phyloP scores from a whole-genome alignment of 2,888 invertebrate species.

The Pristionchus japonicus region DNA sequence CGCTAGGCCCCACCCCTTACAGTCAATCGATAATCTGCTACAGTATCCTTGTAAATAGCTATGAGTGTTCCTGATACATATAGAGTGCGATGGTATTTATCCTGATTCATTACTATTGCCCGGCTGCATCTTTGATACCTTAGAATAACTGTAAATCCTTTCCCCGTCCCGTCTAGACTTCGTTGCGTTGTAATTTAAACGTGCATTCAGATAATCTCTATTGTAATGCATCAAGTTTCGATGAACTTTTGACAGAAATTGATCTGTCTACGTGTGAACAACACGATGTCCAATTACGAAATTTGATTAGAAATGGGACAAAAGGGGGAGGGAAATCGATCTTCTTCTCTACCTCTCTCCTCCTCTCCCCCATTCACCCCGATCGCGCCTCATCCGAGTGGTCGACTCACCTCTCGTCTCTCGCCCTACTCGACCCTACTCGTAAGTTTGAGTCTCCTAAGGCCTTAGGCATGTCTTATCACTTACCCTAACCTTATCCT shows the following conservation, averaged over 20 bases:
- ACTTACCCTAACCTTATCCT: no score
- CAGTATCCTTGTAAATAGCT: slow-evolving; percentile 27
- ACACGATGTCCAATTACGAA: not conserved
- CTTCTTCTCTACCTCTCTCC: not conserved
- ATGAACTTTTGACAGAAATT: not conserved
- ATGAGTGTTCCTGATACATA: not conserved
- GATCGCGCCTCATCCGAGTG: not conserved
- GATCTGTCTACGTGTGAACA: not conserved
- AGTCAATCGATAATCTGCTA: slow-evolving; percentile 9
- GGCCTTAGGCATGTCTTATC: no score
- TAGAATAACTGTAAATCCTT: not conserved
- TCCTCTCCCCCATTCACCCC: not conserved
- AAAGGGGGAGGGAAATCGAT: not conserved
- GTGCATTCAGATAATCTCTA: not conserved
- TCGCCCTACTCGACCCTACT: not conserved
- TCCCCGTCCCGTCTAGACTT: not conserved
- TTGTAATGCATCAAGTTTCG: not conserved
- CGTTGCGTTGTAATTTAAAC: slow-evolving; percentile 17
- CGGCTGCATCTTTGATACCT: slow-evolving; percentile 8
- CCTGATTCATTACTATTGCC: not conserved
- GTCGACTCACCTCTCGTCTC: not conserved
- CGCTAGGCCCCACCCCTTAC: not conserved
- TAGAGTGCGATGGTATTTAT: not conserved
- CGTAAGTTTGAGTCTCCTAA: not conserved
- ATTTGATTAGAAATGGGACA: not conserved